phyloP scores from a whole-genome alignment of 2,888 invertebrate species.

The Myopa tessellatipennis region DNA sequence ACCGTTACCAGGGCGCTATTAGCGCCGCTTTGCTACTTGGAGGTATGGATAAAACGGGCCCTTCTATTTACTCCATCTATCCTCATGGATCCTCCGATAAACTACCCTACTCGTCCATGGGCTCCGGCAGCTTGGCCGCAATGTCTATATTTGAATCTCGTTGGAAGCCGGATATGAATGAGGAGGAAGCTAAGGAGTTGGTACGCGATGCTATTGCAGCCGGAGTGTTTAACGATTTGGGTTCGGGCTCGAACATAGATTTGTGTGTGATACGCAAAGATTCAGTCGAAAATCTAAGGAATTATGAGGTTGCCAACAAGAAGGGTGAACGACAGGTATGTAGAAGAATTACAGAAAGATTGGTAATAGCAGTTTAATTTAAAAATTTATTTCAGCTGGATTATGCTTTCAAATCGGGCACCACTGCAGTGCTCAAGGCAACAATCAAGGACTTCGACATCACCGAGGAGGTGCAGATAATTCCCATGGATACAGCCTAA shows the following conservation, averaged over 20 bases:
- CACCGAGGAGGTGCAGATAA: constrained; percentile 58
- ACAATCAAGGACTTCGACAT: constrained; percentile 59
- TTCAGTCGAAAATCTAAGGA: constrained; percentile 83
- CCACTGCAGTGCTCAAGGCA: constrained; percentile 57
- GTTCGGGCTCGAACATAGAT: constrained; percentile 96
- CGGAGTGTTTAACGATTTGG: constrained; percentile 98
- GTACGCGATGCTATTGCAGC: constrained; percentile 95
- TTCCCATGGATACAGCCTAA: constrained; percentile 64
- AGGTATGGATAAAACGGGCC: constrained; percentile 91
- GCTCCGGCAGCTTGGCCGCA: constrained; percentile 94
- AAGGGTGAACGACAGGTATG: constrained; percentile 63
- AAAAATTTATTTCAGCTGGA: constrained; percentile 54
- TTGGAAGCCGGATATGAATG: constrained; percentile 85
- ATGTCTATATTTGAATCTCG: constrained; percentile 94
- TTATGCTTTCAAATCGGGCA: constrained; percentile 62
- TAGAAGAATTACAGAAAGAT: not conserved
- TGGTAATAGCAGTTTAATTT: not conserved
- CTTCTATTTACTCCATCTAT: constrained; percentile 89
- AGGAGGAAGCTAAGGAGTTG: constrained; percentile 87
- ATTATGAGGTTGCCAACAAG: constrained; percentile 86
- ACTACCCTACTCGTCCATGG: constrained; percentile 95
- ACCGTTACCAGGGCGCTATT: constrained; percentile 93
- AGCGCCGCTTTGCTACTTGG: constrained; percentile 96
- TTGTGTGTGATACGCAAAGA: constrained; percentile 91
- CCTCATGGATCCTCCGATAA: constrained; percentile 96